Evolutionary conservation across 2,113 vertebrate species (phyloP), one percentile per base, ranked within the genome.

Genomic region (Spea bombifrons): DNA sequence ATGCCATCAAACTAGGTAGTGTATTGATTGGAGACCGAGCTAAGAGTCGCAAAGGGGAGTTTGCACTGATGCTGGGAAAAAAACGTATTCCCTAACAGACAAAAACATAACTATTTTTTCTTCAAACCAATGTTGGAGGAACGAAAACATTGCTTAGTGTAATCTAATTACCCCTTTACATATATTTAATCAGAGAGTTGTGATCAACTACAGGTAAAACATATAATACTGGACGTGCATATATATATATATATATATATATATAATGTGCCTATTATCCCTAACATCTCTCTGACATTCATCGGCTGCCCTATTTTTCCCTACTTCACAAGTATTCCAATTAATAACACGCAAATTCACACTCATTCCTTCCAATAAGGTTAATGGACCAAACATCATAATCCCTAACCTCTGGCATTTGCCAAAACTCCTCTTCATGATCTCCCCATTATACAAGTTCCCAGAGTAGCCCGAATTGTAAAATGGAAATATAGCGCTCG

Each of bases 1-100:
- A 74, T 63, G 55, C 17, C 71, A 78, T 67, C 48, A 81, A 76
- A 80, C 69, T 45, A 65, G 72, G 45, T 50, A 49, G 10, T 7
- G 8, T 84, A 77, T 81, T 57, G 68, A 52, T 83, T 73, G 75
- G 52, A 71, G 72, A 75, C 73, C 71, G 66, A 83, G 59, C 78
- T 74, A 49, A 81, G 86, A 79, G 43, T 50, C 57, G 68, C 68
- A 64, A 78, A 82, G 78, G 67, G 71, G 30, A 76, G n/a, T 73
- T 84, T 80, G 67, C 8, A 67, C 82, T 86, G 16, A 82, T 80
- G 65, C 57, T 44, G 81, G 17, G 73, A 8, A 69, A 69, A 67
- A 83, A 85, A 86, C 80, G 78, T n/a, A 17, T 80, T 46, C 17
- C 71, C 17, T 82, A 48, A 66, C 10, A 48, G 43, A 7, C 49